Evolutionary conservation across 2,888 invertebrate genomes (phyloP).

Genomic region (Brachynemurus nebulosus): DNA sequence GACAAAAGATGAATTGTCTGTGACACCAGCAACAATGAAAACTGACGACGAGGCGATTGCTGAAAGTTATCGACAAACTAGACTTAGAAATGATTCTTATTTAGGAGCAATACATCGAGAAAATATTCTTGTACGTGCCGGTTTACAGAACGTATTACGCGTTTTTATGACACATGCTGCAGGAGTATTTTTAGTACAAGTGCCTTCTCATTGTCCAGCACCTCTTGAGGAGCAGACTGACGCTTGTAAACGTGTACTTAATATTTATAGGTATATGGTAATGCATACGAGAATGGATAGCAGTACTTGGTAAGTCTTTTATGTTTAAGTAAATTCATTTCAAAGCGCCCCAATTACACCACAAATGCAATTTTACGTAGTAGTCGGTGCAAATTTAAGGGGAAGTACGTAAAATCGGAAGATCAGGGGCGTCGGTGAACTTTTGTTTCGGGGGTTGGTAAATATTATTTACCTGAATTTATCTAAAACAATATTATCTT

Average conservation of each 20-base stretch:
- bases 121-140: conserved; percentile 66
- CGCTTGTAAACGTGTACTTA: conserved; percentile 88
- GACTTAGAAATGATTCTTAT: conserved; percentile 73
- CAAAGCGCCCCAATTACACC: too few species aligned
- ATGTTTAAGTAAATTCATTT: not conserved
- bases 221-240: conserved; percentile 87
- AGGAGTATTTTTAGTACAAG: conserved; percentile 76
- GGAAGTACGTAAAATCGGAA: too few species aligned
- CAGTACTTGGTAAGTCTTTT: conserved; percentile 61
- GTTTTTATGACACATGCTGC: conserved; percentile 91
- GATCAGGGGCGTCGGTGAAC: too few species aligned
- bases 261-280: conserved; percentile 92
- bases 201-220: conserved; percentile 44
- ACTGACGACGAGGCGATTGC: conserved; percentile 25
- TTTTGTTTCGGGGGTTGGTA: too few species aligned
- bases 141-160: conserved; percentile 68
- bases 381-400: too few species aligned
- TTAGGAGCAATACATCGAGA: conserved; percentile 71
- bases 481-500: too few species aligned
- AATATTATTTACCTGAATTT: too few species aligned
- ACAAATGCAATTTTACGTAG: too few species aligned
- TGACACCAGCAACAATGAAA: conserved; percentile 25
- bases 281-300: conserved; percentile 92
- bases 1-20: conserved; percentile 19
- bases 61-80: conserved; percentile 28